Evolutionary conservation across 2,888 invertebrate genomes (phyloP).

Genomic region (Plagiodera versicolora): DNA sequence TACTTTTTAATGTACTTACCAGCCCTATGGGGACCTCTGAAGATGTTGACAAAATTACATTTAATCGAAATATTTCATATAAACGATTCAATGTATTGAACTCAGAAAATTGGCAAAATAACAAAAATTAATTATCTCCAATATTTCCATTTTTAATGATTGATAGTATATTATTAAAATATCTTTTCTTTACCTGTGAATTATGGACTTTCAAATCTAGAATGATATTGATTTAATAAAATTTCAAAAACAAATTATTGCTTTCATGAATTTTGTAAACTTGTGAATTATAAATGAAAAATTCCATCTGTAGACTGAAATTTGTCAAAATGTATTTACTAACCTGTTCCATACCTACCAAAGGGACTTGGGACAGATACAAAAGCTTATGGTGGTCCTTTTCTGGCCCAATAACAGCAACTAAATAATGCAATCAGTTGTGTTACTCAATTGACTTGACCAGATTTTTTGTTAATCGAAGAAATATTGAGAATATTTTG

Average conservation of each 20-base stretch:
- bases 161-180: too few species aligned
- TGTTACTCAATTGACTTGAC: neutral
- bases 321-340: constrained; percentile 30
- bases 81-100: constrained; percentile 7
- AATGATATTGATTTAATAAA: too few species aligned
- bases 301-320: neutral
- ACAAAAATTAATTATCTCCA: too few species aligned
- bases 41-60: constrained; percentile 44
- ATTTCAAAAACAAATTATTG: too few species aligned
- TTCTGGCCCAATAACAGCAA: constrained; percentile 61
- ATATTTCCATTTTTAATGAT: too few species aligned
- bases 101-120: too few species aligned
- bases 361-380: constrained; percentile 60
- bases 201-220: too few species aligned
- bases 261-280: too few species aligned
- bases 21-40: constrained; percentile 42
- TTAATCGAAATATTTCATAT: constrained; percentile 34
- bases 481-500: constrained; percentile 9
- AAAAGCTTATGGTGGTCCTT: constrained; percentile 62
- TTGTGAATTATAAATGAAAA: too few species aligned
- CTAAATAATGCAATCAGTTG: constrained; percentile 36
- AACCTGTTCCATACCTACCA: constrained; percentile 57
- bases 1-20: constrained; percentile 37
- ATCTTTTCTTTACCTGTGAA: too few species aligned
- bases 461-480: constrained; percentile 7